Evolutionary conservation across 2,113 vertebrate genomes (phyloP).

Genomic region (Cyanoderma ruficeps): DNA sequence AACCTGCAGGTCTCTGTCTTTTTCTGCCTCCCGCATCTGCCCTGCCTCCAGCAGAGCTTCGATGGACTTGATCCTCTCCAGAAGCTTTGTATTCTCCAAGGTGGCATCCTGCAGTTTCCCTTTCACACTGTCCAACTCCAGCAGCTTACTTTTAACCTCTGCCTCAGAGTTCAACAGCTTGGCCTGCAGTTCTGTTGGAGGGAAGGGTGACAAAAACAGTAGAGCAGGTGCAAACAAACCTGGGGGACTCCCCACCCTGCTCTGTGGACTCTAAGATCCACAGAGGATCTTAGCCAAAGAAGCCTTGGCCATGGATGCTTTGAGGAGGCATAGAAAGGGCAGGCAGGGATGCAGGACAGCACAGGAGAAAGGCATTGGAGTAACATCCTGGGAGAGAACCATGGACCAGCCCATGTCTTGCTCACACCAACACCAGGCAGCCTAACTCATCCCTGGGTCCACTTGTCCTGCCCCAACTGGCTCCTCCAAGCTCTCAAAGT

Average conservation of each 20-base stretch:
- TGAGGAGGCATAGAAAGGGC: not conserved
- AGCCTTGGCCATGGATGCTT: not conserved
- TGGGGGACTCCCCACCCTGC: not conserved
- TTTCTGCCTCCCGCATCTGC: constrained; percentile 74
- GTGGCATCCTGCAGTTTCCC: constrained; percentile 77
- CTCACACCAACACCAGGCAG: not conserved
- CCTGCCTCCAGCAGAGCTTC: constrained; percentile 86
- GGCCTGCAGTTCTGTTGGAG: constrained; percentile 78
- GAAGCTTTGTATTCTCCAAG: constrained; percentile 79
- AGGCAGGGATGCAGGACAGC: not conserved
- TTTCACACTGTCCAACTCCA: constrained; percentile 78
- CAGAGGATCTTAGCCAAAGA: not conserved
- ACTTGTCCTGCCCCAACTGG: not conserved
- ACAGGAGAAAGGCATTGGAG: fast-evolving
- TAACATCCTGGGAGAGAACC: not conserved
- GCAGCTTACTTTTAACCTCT: constrained; percentile 75
- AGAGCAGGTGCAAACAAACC: not conserved
- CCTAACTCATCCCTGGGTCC: not conserved
- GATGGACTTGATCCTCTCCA: constrained; percentile 81
- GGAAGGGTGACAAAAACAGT: not conserved
- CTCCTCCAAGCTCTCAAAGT: not conserved
- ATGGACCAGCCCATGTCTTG: fast-evolving
- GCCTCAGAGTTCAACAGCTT: constrained; percentile 77
- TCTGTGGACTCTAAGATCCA: not conserved
- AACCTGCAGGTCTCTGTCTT: constrained; percentile 75